phyloP scores from a whole-genome alignment of 2,113 vertebrate genomes.

The Oncorhynchus clarkii region DNA sequence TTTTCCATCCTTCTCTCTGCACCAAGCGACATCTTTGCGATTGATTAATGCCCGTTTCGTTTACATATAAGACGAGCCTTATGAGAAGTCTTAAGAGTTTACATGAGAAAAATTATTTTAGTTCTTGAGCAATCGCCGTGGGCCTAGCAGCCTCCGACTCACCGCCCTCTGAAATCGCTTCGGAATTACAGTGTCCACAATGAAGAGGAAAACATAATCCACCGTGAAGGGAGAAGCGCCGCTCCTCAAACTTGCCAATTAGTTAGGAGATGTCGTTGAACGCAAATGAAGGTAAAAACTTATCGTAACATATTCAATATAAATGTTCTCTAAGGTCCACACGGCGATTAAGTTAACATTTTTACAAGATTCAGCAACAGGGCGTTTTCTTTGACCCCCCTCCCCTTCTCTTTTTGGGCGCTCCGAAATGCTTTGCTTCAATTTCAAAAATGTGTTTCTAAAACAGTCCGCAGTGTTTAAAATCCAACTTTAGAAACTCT shows the following conservation, averaged over 20 bases:
- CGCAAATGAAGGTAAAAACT: slow-evolving; percentile 12
- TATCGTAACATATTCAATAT: slow-evolving; percentile 29
- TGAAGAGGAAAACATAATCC: slow-evolving; percentile 54
- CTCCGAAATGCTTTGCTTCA: slow-evolving; percentile 44
- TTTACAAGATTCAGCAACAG: slow-evolving; percentile 61
- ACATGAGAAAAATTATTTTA: slow-evolving; percentile 55
- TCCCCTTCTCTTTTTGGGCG: slow-evolving; percentile 43
- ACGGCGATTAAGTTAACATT: slow-evolving; percentile 70
- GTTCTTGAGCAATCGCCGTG: slow-evolving; percentile 62
- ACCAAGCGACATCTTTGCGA: slow-evolving; percentile 80
- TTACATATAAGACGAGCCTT: neutral
- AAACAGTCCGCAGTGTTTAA: slow-evolving; percentile 8
- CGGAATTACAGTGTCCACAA: slow-evolving; percentile 54
- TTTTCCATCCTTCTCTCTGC: slow-evolving; percentile 81
- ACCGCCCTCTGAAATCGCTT: slow-evolving; percentile 62
- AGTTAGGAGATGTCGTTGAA: neutral
- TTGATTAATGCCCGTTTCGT: neutral
- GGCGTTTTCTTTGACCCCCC: slow-evolving; percentile 75
- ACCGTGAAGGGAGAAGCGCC: slow-evolving; percentile 19
- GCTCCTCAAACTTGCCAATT: slow-evolving; percentile 15
- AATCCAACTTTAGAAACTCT: neutral
- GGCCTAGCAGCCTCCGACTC: slow-evolving; percentile 69
- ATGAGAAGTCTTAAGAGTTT: slow-evolving; percentile 24
- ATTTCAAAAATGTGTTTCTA: slow-evolving; percentile 36
- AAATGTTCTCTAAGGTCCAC: slow-evolving; percentile 49